Evolutionary conservation across 2,113 vertebrate species (phyloP), one percentile per base, ranked within the genome.

Genomic region (Halcyon malimbica): DNA sequence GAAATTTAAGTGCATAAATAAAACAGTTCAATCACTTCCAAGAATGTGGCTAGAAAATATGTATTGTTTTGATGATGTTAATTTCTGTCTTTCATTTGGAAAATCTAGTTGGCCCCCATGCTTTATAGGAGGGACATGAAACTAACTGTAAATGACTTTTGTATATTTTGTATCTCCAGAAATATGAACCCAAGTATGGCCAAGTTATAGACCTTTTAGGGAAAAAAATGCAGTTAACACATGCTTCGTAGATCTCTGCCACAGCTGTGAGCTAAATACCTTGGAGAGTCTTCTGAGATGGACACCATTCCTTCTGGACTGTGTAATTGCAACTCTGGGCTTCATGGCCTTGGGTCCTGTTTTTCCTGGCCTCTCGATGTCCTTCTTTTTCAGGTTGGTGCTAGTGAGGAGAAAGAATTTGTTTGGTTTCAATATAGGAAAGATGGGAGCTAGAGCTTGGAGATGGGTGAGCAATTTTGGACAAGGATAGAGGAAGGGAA

Each of bases 61-160:
- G 35, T 69, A 84, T 85, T 94, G 65, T 87, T 96, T 93, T 93
- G 83, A 75, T 54, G 33, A 53, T 79, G 28, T n/a, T 89, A 79
- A 87, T 95, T 91, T 96, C 70, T 97, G 83, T 64, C 80, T 96
- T 89, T 93, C 14, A 15, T 91, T 94, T 89, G 63, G 67, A 53
- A 96, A 64, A 19, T 87, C 80, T 51, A 51, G 42, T 16, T 84
- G 83, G 57, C 51, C 57, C 42, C 51, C 28, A 2, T 11, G 13
- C 51, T 74, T 86, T 59, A 60, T 26, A 71, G 39, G 6, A 89
- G 17, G 25, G 35, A 64, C 53, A 60, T 41, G 57, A 94, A 95
- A 60, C 48, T 87, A 89, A 50, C 33, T 2, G 2, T 42, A 75
- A 42, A 91, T 5, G 9, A 83, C 15, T 74, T 81, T 35, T 68